Evolutionary conservation across 2,113 vertebrate species (phyloP).

Genomic region (Bubalus kerabau): DNA sequence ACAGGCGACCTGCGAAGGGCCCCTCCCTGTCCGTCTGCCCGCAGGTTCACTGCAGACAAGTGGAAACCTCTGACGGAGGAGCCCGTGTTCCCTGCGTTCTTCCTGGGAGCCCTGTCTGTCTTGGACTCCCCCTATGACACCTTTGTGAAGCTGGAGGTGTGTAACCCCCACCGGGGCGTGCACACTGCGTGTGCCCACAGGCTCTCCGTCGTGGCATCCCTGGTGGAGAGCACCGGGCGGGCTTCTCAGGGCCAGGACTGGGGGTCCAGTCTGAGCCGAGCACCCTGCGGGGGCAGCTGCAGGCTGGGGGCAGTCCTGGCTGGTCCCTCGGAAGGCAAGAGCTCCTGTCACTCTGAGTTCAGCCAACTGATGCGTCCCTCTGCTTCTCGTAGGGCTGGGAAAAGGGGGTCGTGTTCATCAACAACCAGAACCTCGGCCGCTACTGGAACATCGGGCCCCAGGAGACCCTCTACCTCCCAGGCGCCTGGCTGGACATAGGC

Average conservation of each 20-base stretch:
- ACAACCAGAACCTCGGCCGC: constrained; percentile 91
- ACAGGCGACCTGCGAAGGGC: neutral
- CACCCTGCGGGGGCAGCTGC: neutral
- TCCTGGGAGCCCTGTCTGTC: constrained; percentile 85
- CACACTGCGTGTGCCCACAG: neutral
- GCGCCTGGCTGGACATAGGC: constrained; percentile 87
- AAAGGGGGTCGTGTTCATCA: constrained; percentile 95
- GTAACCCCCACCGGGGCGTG: neutral
- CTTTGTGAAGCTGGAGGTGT: constrained; percentile 90
- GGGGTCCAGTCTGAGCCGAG: neutral
- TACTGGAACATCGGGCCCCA: constrained; percentile 97
- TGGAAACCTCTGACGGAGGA: constrained; percentile 83
- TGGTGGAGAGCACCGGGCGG: neutral
- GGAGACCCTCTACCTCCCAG: constrained; percentile 92
- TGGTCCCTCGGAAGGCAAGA: neutral
- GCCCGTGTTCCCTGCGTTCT: constrained; percentile 88
- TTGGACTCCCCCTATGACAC: constrained; percentile 88
- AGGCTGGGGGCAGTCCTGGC: neutral
- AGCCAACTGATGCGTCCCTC: neutral
- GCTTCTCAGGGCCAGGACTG: neutral
- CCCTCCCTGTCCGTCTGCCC: neutral
- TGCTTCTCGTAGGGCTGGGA: constrained; percentile 86
- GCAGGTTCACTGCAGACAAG: constrained; percentile 79
- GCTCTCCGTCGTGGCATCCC: too few species aligned
- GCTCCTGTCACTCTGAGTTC: fast-evolving